Evolutionary conservation across 2,888 invertebrate genomes (phyloP).

Genomic region (Melanargia galathea): DNA sequence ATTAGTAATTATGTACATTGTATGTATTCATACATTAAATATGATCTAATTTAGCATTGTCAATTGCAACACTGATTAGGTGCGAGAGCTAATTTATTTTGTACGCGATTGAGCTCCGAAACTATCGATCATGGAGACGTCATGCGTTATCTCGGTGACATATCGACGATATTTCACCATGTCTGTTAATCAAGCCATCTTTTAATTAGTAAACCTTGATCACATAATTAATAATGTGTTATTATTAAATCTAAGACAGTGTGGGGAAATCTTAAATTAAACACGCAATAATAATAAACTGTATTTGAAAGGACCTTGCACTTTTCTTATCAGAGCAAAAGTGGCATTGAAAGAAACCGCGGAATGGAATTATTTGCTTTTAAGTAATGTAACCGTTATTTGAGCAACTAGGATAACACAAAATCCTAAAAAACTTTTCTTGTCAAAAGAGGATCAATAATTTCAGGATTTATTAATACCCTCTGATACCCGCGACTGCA

Average conservation of each 20-base stretch:
- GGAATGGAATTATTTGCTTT: too few relatives aligned
- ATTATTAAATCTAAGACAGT: not conserved
- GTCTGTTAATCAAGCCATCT: constrained; percentile 9
- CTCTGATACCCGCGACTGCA: too few relatives aligned
- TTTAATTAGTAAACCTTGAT: constrained; percentile 9
- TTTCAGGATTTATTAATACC: too few relatives aligned
- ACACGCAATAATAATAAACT: too few relatives aligned
- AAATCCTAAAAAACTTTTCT: too few relatives aligned
- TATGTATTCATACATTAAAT: not conserved
- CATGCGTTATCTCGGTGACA: not conserved
- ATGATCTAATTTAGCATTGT: not conserved
- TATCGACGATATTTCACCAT: constrained; percentile 1
- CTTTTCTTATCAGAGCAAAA: too few relatives aligned
- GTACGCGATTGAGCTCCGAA: not conserved
- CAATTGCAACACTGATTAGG: constrained; percentile 14
- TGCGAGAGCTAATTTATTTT: constrained; percentile 1
- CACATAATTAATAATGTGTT: not conserved
- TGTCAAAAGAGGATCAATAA: too few relatives aligned
- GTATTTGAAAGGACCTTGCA: too few relatives aligned
- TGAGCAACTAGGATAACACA: too few relatives aligned
- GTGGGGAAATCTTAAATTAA: not conserved
- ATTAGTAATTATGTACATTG: too few relatives aligned
- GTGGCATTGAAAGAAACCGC: too few relatives aligned
- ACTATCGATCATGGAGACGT: constrained; percentile 15
- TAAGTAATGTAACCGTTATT: too few relatives aligned